These are phyloP conservation scores for Tineola bisselliella DNA, from an alignment of 2,888 invertebrate species.

Conservation along the genomic window DNA sequence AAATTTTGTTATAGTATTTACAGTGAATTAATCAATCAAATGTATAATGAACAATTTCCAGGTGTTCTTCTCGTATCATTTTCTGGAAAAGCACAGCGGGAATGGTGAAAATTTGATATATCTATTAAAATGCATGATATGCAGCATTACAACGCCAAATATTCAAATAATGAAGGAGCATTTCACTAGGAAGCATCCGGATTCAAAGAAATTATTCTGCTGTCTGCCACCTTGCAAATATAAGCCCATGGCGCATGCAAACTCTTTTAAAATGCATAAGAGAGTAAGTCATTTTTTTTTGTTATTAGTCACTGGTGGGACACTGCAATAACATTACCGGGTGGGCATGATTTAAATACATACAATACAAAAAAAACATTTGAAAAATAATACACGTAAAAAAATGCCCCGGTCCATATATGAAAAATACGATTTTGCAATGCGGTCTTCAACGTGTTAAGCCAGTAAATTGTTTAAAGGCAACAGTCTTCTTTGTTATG, in stretches of 20 bases:
- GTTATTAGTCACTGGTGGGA: too few relatives aligned
- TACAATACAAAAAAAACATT: too few relatives aligned
- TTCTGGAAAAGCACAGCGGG: conserved; percentile 34
- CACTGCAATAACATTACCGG: too few relatives aligned
- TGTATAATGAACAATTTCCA: conserved; percentile 22
- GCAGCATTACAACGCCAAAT: conserved; percentile 36
- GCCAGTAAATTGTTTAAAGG: too few relatives aligned
- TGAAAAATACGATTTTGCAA: too few relatives aligned
- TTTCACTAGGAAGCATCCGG: conserved; percentile 40
- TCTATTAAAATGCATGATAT: conserved; percentile 49
- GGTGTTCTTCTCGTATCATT: conserved; percentile 54
- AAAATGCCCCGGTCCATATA: too few relatives aligned
- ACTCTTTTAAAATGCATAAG: conserved; percentile 53
- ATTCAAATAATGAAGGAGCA: conserved; percentile 46
- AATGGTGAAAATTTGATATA: conserved; percentile 24
- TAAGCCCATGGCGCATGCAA: conserved; percentile 48
- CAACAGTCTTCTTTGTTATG: too few relatives aligned
- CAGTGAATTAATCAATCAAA: too few relatives aligned
- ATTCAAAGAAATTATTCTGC: conserved; percentile 49
- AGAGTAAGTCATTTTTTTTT: conserved; percentile 42
- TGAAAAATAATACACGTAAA: too few relatives aligned
- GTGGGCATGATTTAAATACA: too few relatives aligned
- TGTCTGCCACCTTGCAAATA: conserved; percentile 45
- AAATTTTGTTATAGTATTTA: too few relatives aligned
- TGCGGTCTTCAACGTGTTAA: too few relatives aligned